A percentile compares a stretch with the other conserved stretches of the same genome.
Conservation (phyloP, 2,888 invertebrate genomes). For the Cancer borealis region DNA sequence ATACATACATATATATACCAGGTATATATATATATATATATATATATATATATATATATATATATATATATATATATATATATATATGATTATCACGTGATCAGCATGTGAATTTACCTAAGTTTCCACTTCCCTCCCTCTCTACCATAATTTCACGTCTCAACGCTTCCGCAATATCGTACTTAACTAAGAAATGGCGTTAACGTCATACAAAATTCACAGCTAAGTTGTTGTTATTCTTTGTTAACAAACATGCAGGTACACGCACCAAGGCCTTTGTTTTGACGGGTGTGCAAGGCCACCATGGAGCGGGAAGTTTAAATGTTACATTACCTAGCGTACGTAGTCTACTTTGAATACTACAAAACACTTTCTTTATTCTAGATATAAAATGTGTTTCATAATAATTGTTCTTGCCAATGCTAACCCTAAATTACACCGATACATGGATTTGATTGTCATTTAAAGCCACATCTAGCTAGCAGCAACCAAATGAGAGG, state of each 20-base stretch:
- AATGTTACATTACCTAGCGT: not conserved
- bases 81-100: slow-evolving; percentile 60
- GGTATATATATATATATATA: no score
- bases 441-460: no score
- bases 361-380: not conserved
- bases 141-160: not conserved
- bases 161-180: not conserved
- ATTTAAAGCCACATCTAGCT: no score
- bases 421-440: no score
- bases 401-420: no score
- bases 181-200: not conserved
- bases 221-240: not conserved
- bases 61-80: no score
- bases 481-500: no score
- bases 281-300: not conserved
- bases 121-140: not conserved
- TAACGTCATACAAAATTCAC: not conserved
- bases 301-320: not conserved
- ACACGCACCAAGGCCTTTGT: not conserved
- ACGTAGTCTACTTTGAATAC: not conserved
- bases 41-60: no score
- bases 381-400: not conserved
- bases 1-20: no score
- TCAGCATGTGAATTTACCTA: slow-evolving; percentile 56
- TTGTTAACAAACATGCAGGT: not conserved